Evolutionary conservation across 2,888 invertebrate genomes (phyloP).

Genomic region (Pristionchus japonicus): DNA sequence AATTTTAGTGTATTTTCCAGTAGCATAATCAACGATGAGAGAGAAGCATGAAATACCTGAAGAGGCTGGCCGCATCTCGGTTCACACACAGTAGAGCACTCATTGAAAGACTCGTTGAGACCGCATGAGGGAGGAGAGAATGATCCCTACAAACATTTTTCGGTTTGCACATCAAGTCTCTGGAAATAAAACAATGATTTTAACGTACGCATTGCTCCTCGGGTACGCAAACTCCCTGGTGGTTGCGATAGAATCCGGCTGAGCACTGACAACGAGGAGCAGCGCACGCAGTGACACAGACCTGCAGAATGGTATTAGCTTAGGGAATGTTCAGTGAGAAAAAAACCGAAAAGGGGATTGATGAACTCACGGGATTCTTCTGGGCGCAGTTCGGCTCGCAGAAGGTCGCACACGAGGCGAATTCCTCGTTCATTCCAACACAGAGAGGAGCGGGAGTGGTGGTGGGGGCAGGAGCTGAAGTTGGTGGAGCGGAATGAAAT

Average conservation of each 20-base stretch:
- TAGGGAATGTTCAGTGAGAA: too few species aligned
- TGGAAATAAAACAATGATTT: neutral
- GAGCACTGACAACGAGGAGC: conserved; percentile 12
- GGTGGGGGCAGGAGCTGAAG: neutral
- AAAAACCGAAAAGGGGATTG: neutral
- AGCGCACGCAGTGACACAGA: neutral
- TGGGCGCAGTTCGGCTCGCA: conserved; percentile 10
- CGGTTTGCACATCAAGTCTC: too few species aligned
- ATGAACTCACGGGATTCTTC: neutral
- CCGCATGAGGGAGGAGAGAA: neutral
- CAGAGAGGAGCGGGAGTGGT: neutral
- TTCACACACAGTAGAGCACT: neutral
- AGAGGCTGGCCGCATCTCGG: neutral
- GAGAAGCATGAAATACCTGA: neutral
- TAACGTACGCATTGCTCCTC: neutral
- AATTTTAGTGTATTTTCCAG: too few species aligned
- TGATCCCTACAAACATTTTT: neutral
- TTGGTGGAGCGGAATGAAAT: too few species aligned
- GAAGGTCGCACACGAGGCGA: neutral
- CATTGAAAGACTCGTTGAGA: neutral
- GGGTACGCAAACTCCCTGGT: neutral
- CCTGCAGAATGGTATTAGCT: neutral
- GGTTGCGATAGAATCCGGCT: neutral
- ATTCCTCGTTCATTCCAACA: neutral
- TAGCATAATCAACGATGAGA: neutral